Evolutionary conservation across 2,888 invertebrate species (phyloP).

Genomic region (Malthinus seriepunctatus): DNA sequence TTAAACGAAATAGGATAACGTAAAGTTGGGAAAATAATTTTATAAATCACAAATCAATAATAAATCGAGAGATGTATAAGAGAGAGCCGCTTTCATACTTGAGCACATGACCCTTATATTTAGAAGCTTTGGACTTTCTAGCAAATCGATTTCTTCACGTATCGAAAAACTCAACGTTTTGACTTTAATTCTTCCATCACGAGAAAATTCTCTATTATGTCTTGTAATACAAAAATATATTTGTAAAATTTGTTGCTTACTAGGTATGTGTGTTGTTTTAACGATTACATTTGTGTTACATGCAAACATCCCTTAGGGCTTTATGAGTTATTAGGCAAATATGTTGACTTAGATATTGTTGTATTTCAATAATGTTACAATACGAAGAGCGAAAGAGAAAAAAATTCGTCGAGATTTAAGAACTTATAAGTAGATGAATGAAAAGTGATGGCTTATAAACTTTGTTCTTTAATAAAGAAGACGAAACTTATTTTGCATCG

Average conservation of each 20-base stretch:
- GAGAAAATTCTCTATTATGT: too few relatives aligned
- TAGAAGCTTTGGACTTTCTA: conserved; percentile 18
- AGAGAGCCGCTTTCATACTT: conserved; percentile 10
- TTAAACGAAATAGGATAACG: too few relatives aligned
- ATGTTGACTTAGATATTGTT: conserved; percentile 6
- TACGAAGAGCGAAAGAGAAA: neutral
- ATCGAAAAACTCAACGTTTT: conserved; percentile 20
- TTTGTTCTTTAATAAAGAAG: conserved; percentile 4
- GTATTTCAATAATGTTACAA: conserved; percentile 2
- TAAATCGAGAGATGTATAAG: conserved; percentile 12
- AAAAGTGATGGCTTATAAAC: neutral
- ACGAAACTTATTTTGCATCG: too few relatives aligned
- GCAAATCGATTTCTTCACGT: conserved; percentile 29
- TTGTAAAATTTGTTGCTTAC: conserved; percentile 17
- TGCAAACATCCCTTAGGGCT: conserved; percentile 12
- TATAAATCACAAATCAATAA: neutral
- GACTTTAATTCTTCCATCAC: conserved; percentile 14
- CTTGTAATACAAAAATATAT: conserved; percentile 1
- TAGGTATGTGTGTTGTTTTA: conserved; percentile 23
- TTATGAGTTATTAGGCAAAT: conserved; percentile 19
- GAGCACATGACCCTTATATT: conserved; percentile 16
- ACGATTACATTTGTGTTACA: conserved; percentile 9
- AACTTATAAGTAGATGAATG: neutral
- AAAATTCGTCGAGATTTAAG: too few relatives aligned
- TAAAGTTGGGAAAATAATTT: conserved; percentile 3